phyloP scores from a whole-genome alignment of 2,797 vertebrate species.

The Catamblyrhynchus diadema region DNA sequence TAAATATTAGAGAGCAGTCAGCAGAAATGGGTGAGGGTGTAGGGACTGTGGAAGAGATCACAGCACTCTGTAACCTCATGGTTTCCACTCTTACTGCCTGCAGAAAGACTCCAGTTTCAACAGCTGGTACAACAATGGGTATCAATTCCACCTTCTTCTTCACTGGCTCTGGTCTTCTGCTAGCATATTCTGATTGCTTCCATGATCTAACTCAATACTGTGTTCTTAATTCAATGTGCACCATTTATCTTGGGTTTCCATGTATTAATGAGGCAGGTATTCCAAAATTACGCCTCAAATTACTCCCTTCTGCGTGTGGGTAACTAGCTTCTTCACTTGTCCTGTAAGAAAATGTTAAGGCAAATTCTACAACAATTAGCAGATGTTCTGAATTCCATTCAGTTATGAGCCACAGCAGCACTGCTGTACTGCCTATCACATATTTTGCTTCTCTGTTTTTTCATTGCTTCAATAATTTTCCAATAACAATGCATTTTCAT shows the following conservation, averaged over 20 bases:
- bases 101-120: not conserved
- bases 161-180: not conserved
- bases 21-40: not conserved
- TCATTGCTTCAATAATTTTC: not conserved
- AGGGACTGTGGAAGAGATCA: not conserved
- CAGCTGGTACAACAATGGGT: not conserved
- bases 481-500: not conserved
- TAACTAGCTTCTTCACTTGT: not conserved
- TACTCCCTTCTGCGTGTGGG: not conserved
- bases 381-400: not conserved
- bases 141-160: not conserved
- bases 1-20: fast-evolving
- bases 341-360: not conserved
- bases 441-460: not conserved
- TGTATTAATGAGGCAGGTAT: not conserved
- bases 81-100: not conserved
- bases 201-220: not conserved
- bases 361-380: not conserved
- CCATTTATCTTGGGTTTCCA: not conserved
- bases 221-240: not conserved
- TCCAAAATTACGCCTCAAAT: not conserved
- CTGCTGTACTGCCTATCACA: not conserved
- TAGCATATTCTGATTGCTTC: not conserved
- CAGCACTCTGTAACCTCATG: not conserved
- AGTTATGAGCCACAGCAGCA: not conserved